Evolutionary conservation across 2,113 vertebrate species (phyloP).

Genomic region (Oenanthe oenanthe): DNA sequence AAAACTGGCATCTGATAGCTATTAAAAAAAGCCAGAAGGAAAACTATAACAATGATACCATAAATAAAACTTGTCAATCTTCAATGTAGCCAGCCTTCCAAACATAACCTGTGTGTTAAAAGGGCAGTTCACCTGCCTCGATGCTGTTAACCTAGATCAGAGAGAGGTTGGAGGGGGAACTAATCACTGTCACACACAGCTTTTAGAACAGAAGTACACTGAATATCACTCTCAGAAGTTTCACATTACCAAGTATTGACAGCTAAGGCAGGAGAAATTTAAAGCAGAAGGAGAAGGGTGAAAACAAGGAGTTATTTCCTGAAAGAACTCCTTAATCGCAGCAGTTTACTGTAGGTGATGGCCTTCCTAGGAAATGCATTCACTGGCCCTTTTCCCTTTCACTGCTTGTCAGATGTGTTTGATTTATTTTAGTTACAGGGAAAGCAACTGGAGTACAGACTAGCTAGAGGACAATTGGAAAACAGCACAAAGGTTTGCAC

Average conservation of each 20-base stretch:
- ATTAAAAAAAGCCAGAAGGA: not conserved
- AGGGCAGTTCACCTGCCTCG: not conserved
- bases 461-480: not conserved
- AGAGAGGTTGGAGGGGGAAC: rapidly evolving
- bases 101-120: not conserved
- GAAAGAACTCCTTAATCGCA: not conserved
- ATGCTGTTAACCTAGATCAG: not conserved
- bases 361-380: not conserved
- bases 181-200: not conserved
- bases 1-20: not conserved
- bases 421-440: not conserved
- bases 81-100: not conserved
- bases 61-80: not conserved
- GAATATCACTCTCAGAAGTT: not conserved
- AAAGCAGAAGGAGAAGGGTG: not conserved
- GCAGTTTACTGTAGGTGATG: not conserved
- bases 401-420: not conserved
- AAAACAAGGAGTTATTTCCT: not conserved
- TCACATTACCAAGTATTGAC: not conserved
- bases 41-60: not conserved
- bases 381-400: not conserved
- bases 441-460: not conserved
- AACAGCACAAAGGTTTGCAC: not conserved
- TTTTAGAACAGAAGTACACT: not conserved
- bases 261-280: not conserved